These are phyloP conservation scores for Ornithoptera priamus DNA, from an alignment of 2,888 invertebrate genomes.

Conservation along the genomic window DNA sequence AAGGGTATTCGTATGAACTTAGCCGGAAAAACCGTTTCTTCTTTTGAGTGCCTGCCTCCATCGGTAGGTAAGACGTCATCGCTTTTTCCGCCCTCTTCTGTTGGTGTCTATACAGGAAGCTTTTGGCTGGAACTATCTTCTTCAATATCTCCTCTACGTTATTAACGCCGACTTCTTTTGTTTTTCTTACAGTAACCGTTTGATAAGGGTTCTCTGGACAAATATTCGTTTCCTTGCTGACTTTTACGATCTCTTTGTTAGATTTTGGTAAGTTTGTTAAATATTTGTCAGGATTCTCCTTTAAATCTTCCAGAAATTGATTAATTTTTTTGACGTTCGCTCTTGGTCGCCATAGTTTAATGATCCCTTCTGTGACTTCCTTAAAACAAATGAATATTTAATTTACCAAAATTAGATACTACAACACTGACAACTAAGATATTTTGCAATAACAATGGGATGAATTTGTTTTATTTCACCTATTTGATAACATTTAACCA, in stretches of 20 bases:
- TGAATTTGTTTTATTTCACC: too few species aligned
- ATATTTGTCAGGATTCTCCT: conserved; percentile 57
- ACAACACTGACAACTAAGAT: too few species aligned
- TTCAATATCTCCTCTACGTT: conserved; percentile 65
- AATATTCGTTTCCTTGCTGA: conserved; percentile 38
- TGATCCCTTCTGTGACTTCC: conserved; percentile 65
- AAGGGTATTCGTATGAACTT: conserved; percentile 70
- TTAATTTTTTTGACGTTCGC: conserved; percentile 62
- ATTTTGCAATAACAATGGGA: too few species aligned
- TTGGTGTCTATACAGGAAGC: conserved; percentile 70
- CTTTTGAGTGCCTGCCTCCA: conserved; percentile 58
- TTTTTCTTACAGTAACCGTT: conserved; percentile 54
- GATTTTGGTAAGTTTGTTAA: conserved; percentile 35
- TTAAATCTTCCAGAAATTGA: conserved; percentile 57
- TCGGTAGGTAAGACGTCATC: conserved; percentile 66
- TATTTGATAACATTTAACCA: too few species aligned
- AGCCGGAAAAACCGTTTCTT: conserved; percentile 56
- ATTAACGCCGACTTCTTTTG: conserved; percentile 39
- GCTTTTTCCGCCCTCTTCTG: conserved; percentile 48
- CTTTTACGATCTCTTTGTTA: conserved; percentile 32
- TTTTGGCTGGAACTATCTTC: conserved; percentile 66
- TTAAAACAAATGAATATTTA: conserved; percentile 44
- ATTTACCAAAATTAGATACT: background rate
- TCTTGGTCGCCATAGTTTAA: conserved; percentile 66
- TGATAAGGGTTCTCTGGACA: conserved; percentile 58